Evolutionary conservation across 2,113 vertebrate genomes (phyloP).

Genomic region (Echinops telfairi): DNA sequence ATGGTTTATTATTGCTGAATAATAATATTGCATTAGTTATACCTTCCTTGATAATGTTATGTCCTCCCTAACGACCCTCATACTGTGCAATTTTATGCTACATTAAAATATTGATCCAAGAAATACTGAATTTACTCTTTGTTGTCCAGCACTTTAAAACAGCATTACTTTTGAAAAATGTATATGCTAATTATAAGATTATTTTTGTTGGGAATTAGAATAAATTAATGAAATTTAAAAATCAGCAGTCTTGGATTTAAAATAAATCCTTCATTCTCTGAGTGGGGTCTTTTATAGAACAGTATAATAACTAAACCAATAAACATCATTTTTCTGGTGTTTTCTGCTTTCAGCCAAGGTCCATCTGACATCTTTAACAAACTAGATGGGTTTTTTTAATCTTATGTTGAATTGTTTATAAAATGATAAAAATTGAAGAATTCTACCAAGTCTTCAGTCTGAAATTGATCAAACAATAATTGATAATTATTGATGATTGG

Average conservation of each 20-base stretch:
- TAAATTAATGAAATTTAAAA: neutral
- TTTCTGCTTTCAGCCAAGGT: too few relatives aligned
- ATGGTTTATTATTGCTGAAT: constrained; percentile 37
- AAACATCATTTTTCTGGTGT: too few relatives aligned
- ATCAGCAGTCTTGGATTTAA: neutral
- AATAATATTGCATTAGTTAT: constrained; percentile 40
- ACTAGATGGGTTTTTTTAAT: neutral
- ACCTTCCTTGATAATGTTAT: neutral
- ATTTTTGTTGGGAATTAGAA: constrained; percentile 49
- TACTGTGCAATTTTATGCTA: neutral
- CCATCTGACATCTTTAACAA: constrained; percentile 28
- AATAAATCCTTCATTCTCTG: neutral
- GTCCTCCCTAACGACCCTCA: neutral
- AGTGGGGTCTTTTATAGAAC: neutral
- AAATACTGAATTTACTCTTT: constrained; percentile 29
- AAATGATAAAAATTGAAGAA: neutral
- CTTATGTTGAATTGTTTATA: constrained; percentile 6
- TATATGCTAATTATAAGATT: constrained; percentile 28
- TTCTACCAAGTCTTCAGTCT: too few relatives aligned
- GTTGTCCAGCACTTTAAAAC: constrained; percentile 13
- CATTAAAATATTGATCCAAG: neutral
- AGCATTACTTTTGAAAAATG: constrained; percentile 16
- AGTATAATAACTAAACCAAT: neutral
- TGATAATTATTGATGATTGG: too few relatives aligned
- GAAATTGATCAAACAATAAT: too few relatives aligned